A percentile compares a stretch with the other conserved stretches of the same genome.
These are phyloP conservation scores for Bubalus kerabau DNA, from an alignment of 2,113 vertebrate species.

Conservation along the genomic window DNA sequence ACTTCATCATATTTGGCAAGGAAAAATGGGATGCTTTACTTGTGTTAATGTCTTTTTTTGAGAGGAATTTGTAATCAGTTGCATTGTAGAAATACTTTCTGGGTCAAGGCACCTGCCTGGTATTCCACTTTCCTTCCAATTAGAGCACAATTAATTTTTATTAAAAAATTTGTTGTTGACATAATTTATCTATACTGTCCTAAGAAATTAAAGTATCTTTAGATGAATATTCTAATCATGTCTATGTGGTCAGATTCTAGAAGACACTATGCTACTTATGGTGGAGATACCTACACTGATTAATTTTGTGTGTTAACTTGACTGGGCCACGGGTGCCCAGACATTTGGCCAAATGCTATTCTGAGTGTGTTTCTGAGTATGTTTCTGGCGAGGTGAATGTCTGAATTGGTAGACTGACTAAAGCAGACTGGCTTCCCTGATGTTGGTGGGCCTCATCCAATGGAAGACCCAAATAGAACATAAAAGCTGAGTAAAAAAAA, in stretches of 20 bases:
- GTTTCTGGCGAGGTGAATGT: not conserved
- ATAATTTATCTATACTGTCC: not conserved
- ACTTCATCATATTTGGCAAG: not conserved
- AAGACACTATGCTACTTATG: not conserved
- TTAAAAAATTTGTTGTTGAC: not conserved
- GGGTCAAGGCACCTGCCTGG: not conserved
- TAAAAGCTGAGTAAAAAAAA: not conserved
- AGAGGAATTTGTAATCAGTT: not conserved
- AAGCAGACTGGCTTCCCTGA: not conserved
- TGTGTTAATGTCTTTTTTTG: not conserved
- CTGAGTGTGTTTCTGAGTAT: not conserved
- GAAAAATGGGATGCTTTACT: not conserved
- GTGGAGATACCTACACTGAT: not conserved
- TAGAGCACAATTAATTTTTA: not conserved
- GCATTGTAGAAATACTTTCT: not conserved
- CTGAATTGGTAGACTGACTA: not conserved
- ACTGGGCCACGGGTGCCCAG: not conserved
- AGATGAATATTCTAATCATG: not conserved
- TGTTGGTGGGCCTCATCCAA: not conserved
- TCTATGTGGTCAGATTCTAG: not conserved
- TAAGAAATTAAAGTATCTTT: not conserved
- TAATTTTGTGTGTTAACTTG: not conserved
- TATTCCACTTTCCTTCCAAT: not conserved
- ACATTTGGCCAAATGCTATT: not conserved
- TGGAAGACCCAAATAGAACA: not conserved